These are phyloP conservation scores for Ceratosolen fusciceps DNA, from an alignment of 1,140 invertebrate species.

Conservation along the genomic window DNA sequence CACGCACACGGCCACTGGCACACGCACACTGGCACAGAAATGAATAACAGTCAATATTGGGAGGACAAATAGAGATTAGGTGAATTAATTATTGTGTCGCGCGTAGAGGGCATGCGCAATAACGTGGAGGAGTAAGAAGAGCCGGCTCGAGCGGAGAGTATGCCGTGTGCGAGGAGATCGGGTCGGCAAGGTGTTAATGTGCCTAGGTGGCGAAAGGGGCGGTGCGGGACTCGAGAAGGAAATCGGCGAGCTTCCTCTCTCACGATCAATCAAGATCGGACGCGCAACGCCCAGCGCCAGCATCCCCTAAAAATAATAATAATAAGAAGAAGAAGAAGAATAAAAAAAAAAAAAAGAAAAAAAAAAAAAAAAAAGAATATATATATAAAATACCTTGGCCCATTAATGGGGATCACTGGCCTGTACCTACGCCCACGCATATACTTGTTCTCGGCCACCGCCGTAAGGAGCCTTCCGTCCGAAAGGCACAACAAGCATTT, in stretches of 20 bases:
- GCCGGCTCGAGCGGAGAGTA: background rate
- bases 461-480: background rate
- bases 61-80: conserved; percentile 17
- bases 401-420: background rate
- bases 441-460: background rate
- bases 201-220: conserved; percentile 15
- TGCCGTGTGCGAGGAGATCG: background rate
- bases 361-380: no score
- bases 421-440: no score
- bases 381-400: background rate
- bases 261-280: conserved; percentile 65
- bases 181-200: background rate
- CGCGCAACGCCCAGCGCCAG: conserved; percentile 49
- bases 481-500: conserved; percentile 69
- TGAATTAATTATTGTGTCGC: conserved; percentile 11
- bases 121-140: background rate
- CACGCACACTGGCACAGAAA: background rate
- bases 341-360: no score
- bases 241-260: conserved; percentile 54
- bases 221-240: background rate
- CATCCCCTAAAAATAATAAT: background rate
- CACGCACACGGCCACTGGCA: no score
- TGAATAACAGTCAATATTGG: conserved; percentile 36
- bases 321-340: no score
- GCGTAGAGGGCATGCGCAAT: background rate